phyloP scores from a whole-genome alignment of 2,888 invertebrate species.

The Adelognathus sp. region DNA sequence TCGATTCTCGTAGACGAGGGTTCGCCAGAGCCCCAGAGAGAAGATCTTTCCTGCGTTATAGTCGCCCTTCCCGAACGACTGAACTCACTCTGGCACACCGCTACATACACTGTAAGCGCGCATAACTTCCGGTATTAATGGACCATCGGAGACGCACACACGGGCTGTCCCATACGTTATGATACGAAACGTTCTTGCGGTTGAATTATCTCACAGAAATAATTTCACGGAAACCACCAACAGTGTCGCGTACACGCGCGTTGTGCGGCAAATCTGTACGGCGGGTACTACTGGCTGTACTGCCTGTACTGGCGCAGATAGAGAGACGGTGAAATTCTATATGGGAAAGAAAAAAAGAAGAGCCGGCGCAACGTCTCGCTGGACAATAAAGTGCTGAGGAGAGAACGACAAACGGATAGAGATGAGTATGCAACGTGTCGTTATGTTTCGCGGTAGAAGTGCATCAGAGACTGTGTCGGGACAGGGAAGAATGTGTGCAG shows the following conservation, averaged over 20 bases:
- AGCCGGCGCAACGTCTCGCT: neutral
- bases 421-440: neutral
- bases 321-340: constrained; percentile 35
- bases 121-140: constrained; percentile 54
- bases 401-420: constrained; percentile 11
- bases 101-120: neutral
- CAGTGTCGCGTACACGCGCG: neutral
- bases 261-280: neutral
- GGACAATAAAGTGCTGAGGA: constrained; percentile 26
- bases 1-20: constrained; percentile 37
- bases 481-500: constrained; percentile 1
- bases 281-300: neutral
- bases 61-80: neutral
- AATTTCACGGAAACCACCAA: neutral
- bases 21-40: constrained; percentile 2
- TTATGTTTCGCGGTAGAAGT: constrained; percentile 14
- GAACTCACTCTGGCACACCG: constrained; percentile 6
- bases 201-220: constrained; percentile 13
- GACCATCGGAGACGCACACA: constrained; percentile 3
- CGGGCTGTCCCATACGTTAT: neutral
- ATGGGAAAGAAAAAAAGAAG: neutral
- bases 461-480: constrained; percentile 18
- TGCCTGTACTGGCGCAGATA: constrained; percentile 2
- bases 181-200: neutral
- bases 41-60: constrained; percentile 2